Conservation (phyloP, 2,888 invertebrate species). For the Pimpla rufipes region DNA sequence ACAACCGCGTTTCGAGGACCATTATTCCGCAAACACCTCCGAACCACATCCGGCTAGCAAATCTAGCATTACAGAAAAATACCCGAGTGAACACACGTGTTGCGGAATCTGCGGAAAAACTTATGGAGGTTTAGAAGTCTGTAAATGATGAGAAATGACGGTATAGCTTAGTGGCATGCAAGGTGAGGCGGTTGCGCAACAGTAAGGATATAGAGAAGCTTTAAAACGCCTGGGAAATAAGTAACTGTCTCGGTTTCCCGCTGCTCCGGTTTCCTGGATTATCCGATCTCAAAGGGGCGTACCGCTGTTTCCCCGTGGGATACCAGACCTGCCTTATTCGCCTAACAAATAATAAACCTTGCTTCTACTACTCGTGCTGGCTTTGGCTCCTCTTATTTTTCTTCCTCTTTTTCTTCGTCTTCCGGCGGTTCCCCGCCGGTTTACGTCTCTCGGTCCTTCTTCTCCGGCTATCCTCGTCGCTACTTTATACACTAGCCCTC, state of each 20-base stretch:
- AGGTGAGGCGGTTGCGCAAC: slow-evolving; percentile 52
- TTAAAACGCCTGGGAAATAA: slow-evolving; percentile 69
- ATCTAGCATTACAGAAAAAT: not conserved
- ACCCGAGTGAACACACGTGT: slow-evolving; percentile 32
- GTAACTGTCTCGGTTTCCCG: slow-evolving; percentile 70
- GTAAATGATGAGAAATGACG: slow-evolving; percentile 66
- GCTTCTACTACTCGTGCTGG: slow-evolving; percentile 51
- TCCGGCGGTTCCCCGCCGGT: slow-evolving; percentile 44
- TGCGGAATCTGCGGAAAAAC: slow-evolving; percentile 43
- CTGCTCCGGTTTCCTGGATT: slow-evolving; percentile 76
- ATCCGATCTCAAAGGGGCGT: slow-evolving; percentile 79
- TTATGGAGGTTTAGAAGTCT: slow-evolving; percentile 62
- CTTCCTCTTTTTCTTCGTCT: slow-evolving; percentile 34
- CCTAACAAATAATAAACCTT: slow-evolving; percentile 69
- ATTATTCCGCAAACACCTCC: slow-evolving; percentile 39
- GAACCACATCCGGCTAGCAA: not conserved
- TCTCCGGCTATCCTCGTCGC: slow-evolving; percentile 51
- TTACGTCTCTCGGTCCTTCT: slow-evolving; percentile 48
- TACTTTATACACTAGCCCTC: slow-evolving; percentile 56
- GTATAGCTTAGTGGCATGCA: slow-evolving; percentile 27
- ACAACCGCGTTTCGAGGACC: not conserved
- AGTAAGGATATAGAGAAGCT: slow-evolving; percentile 61
- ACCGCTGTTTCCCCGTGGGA: slow-evolving; percentile 54
- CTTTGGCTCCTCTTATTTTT: slow-evolving; percentile 45
- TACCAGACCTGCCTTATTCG: slow-evolving; percentile 65